Conservation (phyloP, 2,888 invertebrate genomes). For the Cacoxenus indagator region DNA sequence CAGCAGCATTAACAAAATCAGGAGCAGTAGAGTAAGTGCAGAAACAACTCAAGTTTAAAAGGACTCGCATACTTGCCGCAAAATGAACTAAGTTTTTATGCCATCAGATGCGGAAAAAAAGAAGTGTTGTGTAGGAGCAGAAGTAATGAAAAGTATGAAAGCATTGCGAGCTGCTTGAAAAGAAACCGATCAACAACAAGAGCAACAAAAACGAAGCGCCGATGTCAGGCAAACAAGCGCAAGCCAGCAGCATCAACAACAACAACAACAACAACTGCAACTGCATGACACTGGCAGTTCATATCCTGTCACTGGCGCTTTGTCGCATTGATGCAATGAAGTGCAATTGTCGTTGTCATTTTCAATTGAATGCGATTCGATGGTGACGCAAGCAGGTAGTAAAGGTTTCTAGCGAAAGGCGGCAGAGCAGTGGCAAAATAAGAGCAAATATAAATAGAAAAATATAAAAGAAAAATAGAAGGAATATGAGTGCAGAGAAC, state of each 20-base stretch:
- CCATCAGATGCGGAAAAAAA: not conserved
- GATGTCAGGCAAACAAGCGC: not conserved
- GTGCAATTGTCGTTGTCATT: slow-evolving; percentile 42
- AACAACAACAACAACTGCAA: not conserved
- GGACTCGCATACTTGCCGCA: slow-evolving; percentile 11
- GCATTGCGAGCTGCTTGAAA: slow-evolving; percentile 2
- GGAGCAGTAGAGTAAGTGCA: not conserved
- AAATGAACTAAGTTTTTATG: slow-evolving; percentile 11
- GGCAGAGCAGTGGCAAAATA: not conserved
- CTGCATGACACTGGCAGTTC: slow-evolving; percentile 19
- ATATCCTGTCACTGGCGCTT: slow-evolving; percentile 4
- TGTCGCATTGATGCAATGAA: slow-evolving; percentile 18
- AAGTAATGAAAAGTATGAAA: not conserved
- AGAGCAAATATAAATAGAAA: not conserved
- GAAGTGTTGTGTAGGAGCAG: not conserved
- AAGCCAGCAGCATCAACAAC: slow-evolving; percentile 3
- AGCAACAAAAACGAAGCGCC: not conserved
- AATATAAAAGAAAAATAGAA: not conserved
- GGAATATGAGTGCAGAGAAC: not conserved
- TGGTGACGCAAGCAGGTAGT: slow-evolving; percentile 17
- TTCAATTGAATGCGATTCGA: slow-evolving; percentile 48
- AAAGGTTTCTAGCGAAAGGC: not conserved
- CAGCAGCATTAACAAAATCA: not conserved
- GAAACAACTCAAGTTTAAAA: not conserved
- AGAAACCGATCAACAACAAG: slow-evolving; percentile 11